Evolutionary conservation across 2,113 vertebrate genomes (phyloP).

Genomic region (Lepus americanus): DNA sequence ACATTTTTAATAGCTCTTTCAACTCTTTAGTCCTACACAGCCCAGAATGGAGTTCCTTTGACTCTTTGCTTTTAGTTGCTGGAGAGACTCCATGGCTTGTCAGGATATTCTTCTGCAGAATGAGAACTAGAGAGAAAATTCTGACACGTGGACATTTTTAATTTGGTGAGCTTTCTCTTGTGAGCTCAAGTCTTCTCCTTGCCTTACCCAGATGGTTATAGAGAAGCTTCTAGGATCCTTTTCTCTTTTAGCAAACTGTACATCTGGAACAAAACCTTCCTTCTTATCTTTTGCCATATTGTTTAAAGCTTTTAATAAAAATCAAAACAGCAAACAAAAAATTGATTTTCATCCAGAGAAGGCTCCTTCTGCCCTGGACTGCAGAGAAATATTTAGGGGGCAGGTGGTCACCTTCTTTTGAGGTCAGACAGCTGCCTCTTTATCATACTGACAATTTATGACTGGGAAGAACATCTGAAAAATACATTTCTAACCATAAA

Average conservation of each 20-base stretch:
- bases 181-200: neutral
- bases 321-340: constrained; percentile 58
- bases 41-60: neutral
- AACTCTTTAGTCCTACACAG: neutral
- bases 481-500: constrained; percentile 66
- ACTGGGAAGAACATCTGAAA: constrained; percentile 56
- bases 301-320: constrained; percentile 61
- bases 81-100: constrained; percentile 2
- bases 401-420: constrained; percentile 44
- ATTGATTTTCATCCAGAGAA: constrained; percentile 58
- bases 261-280: constrained; percentile 55
- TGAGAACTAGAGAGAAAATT: constrained; percentile 30
- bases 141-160: neutral
- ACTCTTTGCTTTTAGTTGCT: constrained; percentile 7
- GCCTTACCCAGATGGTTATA: constrained; percentile 26
- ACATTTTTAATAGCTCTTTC: neutral
- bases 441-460: constrained; percentile 66
- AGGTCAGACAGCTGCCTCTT: constrained; percentile 66
- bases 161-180: neutral
- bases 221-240: constrained; percentile 67
- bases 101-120: neutral
- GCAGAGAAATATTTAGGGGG: constrained; percentile 32
- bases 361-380: neutral
- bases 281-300: constrained; percentile 17
- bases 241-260: constrained; percentile 59